Evolutionary conservation across 1,140 invertebrate species (phyloP).

Genomic region (Drosophila ficusphila): DNA sequence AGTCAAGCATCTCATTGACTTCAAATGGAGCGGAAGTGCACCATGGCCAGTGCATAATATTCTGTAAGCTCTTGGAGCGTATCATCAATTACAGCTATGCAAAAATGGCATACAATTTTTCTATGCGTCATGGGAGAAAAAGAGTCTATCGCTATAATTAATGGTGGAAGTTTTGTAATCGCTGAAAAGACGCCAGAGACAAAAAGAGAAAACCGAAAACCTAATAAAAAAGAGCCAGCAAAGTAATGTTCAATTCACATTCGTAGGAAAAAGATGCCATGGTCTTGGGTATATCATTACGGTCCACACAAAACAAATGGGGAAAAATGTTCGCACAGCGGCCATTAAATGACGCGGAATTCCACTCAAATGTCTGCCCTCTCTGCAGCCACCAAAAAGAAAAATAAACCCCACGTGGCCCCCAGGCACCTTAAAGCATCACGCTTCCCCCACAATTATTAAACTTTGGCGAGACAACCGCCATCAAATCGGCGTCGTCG

Average conservation of each 20-base stretch:
- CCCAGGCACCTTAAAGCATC: slow-evolving; percentile 26
- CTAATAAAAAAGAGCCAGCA: slow-evolving; percentile 29
- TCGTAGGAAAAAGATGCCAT: slow-evolving; percentile 35
- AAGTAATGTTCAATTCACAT: slow-evolving; percentile 49
- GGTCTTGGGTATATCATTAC: slow-evolving; percentile 39
- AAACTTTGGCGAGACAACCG: slow-evolving; percentile 22
- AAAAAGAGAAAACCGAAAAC: slow-evolving; percentile 34
- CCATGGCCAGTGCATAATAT: slow-evolving; percentile 37
- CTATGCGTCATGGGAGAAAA: slow-evolving; percentile 42
- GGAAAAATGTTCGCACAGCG: slow-evolving; percentile 41
- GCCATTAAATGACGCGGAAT: slow-evolving; percentile 38
- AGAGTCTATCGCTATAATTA: slow-evolving; percentile 5
- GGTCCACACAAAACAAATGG: slow-evolving; percentile 28
- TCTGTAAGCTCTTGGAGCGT: slow-evolving; percentile 32
- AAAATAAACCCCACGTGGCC: not conserved
- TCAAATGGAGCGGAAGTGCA: slow-evolving; percentile 62
- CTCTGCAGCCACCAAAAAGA: not conserved
- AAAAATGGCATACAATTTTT: slow-evolving; percentile 41
- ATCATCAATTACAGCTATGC: slow-evolving; percentile 22
- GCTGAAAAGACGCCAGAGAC: slow-evolving; percentile 7
- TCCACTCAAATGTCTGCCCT: slow-evolving; percentile 11
- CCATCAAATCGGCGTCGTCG: slow-evolving; percentile 33
- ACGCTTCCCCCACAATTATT: slow-evolving; percentile 44
- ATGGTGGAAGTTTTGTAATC: slow-evolving; percentile 47
- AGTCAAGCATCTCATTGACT: slow-evolving; percentile 19